Conservation (phyloP, 92 coral and sea anemone genomes). For the Epizoanthus rinbou region DNA sequence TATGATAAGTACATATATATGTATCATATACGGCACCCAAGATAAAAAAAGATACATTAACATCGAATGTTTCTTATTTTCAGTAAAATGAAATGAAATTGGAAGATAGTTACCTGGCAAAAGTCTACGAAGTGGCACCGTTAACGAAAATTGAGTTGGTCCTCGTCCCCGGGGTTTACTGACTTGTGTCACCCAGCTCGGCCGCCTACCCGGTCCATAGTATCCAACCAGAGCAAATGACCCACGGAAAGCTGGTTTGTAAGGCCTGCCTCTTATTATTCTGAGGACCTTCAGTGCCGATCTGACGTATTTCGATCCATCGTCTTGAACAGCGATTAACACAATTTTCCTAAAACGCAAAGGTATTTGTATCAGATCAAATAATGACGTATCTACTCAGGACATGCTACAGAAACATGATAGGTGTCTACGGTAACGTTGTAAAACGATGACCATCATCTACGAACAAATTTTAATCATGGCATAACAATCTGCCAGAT, state of each 20-base stretch:
- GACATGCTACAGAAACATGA: too few relatives aligned
- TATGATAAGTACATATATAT: too few relatives aligned
- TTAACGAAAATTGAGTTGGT: background rate
- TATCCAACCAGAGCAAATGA: slow-evolving; percentile 28
- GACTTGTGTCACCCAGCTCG: slow-evolving; percentile 27
- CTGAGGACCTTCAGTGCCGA: slow-evolving; percentile 48
- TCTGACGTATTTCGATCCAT: slow-evolving; percentile 33
- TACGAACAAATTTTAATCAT: too few relatives aligned
- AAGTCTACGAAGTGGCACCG: slow-evolving; percentile 16
- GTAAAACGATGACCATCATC: too few relatives aligned
- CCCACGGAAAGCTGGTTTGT: slow-evolving; percentile 18
- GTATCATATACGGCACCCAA: too few relatives aligned
- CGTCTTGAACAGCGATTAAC: slow-evolving; percentile 57
- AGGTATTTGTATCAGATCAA: background rate
- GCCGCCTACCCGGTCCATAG: slow-evolving; percentile 27
- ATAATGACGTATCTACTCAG: too few relatives aligned
- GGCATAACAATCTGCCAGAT: too few relatives aligned
- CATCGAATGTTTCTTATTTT: too few relatives aligned
- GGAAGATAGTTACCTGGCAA: background rate
- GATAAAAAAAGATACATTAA: too few relatives aligned
- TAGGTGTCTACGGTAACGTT: too few relatives aligned
- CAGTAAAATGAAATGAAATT: background rate
- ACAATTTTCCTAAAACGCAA: slow-evolving; percentile 40
- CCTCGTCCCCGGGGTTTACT: slow-evolving; percentile 9
- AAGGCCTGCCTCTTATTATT: slow-evolving; percentile 24